Evolutionary conservation across 2,797 vertebrate species (phyloP), one percentile per base, ranked within the genome.

Genomic region (Pachyuromys duprasi): DNA sequence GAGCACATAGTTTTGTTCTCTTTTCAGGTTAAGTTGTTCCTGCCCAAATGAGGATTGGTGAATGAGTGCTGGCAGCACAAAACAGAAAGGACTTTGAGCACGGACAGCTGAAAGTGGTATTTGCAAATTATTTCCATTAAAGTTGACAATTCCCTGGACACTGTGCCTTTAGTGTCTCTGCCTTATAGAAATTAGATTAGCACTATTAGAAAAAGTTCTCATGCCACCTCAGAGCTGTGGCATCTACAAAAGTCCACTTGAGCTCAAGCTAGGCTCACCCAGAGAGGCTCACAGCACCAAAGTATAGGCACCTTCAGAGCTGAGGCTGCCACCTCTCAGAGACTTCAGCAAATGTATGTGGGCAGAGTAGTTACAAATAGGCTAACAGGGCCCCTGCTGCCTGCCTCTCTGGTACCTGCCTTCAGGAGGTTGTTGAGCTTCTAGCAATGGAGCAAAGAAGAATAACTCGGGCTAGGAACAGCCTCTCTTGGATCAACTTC

Each of bases 361-460:
- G 92, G 96, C 97, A 98, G 95, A 97, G 96, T 83, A 96, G 31
- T 22, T 91, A 67, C 97, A 97, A n/a, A 78, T 82, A 90, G 93
- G 97, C 97, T 98, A 97, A 97, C 95, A 92, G 98, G 88, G 94
- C 94, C 79, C 92, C 95, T 96, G 94, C 91, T 95, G 94, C 96
- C 97, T 95, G 60, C 92, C 95, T 98, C 97, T 96, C 95, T 89
- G 63, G 57, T 80, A 76, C 67, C 26, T 92, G 93, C 80, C 93
- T 94, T 87, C 90, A 7, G 14, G 9, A 94, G 95, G 95, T 49
- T 96, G 95, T 95, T 96, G 86, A 95, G 96, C 89, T 95, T 95
- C 94, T 81, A 42, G 62, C 91, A 15, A 53, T 49, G 42, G 17
- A 53, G 96, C 91, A 97, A 97, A 96, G 82, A 96, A 97, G 97